Percentiles rank a stretch among this genome's conserved stretches.
phyloP scores from a whole-genome alignment of 1,140 invertebrate species.

The Teleopsis dalmanni region DNA sequence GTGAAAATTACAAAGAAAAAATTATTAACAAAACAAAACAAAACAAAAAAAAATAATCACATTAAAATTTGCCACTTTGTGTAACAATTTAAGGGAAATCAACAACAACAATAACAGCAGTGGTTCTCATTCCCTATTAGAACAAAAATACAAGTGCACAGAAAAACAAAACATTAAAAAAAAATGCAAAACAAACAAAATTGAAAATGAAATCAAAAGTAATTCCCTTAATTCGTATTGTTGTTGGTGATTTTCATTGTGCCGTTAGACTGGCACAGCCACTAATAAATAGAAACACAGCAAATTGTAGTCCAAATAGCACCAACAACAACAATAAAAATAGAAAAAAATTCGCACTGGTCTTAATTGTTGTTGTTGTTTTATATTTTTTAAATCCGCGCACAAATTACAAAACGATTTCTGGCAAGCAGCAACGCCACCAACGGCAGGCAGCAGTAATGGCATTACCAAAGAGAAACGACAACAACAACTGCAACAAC shows the following conservation, averaged over 20 bases:
- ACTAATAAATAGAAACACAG: background rate
- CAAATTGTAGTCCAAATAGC: no score
- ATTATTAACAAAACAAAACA: no score
- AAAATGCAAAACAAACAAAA: background rate
- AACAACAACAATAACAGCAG: no score
- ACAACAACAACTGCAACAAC: background rate
- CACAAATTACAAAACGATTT: no score
- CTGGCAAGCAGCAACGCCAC: no score
- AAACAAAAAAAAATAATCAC: no score
- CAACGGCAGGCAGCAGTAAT: background rate
- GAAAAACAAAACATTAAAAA: background rate
- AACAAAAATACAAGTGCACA: background rate
- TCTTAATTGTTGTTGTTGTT: background rate
- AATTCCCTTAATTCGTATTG: constrained; percentile 14
- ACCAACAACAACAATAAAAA: no score
- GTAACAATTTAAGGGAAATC: no score
- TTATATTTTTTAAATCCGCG: background rate
- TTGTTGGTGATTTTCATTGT: constrained; percentile 7
- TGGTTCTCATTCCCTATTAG: no score
- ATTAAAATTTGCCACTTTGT: no score
- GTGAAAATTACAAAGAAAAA: no score
- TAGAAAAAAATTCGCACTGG: background rate
- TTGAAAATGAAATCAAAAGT: constrained; percentile 9
- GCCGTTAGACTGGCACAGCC: background rate
- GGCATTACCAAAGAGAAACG: background rate